These are phyloP conservation scores for Epirrhoe tristata DNA, from an alignment of 2,888 invertebrate species.

Conservation along the genomic window DNA sequence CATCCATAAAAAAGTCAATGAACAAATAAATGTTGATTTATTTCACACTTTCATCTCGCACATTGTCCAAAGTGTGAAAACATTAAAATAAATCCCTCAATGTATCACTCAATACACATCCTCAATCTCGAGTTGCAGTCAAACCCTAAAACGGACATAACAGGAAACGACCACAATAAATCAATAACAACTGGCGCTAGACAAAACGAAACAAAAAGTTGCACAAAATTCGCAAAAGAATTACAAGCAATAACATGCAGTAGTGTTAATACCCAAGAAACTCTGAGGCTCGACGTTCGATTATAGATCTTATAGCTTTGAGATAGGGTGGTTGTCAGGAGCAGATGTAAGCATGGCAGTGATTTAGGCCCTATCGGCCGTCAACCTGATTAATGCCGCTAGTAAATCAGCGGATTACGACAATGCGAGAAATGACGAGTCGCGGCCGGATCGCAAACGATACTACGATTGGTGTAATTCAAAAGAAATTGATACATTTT, in stretches of 20 bases:
- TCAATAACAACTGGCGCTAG: constrained; percentile 68
- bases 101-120: constrained; percentile 65
- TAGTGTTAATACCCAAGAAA: constrained; percentile 70
- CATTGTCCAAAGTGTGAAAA: constrained; percentile 48
- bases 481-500: constrained; percentile 16
- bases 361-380: constrained; percentile 85
- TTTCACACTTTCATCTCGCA: constrained; percentile 33
- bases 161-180: constrained; percentile 76
- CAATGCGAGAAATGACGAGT: constrained; percentile 86
- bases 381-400: constrained; percentile 85
- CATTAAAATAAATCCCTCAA: constrained; percentile 61
- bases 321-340: constrained; percentile 57
- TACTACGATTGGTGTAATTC: constrained; percentile 56
- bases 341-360: constrained; percentile 69
- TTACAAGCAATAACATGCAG: constrained; percentile 84
- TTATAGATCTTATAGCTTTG: constrained; percentile 53
- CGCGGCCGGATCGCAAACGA: constrained; percentile 79
- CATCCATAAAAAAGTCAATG: constrained; percentile 27
- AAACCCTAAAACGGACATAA: constrained; percentile 69
- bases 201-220: constrained; percentile 72
- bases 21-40: constrained; percentile 30
- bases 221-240: constrained; percentile 81
- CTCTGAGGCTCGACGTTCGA: constrained; percentile 39
- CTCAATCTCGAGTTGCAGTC: constrained; percentile 72
- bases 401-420: constrained; percentile 86